phyloP scores from a whole-genome alignment of 2,797 vertebrate species.

The Tauraco hartlaubi region DNA sequence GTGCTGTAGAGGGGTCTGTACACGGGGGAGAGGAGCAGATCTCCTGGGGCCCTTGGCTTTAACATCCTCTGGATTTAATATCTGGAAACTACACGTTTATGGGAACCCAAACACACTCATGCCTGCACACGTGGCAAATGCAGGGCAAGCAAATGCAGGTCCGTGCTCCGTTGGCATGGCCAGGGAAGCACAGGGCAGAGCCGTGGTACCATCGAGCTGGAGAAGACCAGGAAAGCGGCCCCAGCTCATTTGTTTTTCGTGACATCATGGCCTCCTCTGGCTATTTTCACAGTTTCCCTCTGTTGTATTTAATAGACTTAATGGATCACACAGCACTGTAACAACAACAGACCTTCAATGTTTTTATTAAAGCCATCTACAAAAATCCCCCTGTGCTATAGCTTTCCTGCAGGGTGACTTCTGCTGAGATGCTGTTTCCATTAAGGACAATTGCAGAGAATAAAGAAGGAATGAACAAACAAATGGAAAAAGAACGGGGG shows the following conservation, averaged over 20 bases:
- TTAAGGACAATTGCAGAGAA: constrained; percentile 62
- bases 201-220: neutral
- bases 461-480: constrained; percentile 51
- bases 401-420: constrained; percentile 64
- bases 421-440: constrained; percentile 65
- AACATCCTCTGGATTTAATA: neutral
- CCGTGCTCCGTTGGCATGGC: neutral
- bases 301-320: constrained; percentile 73
- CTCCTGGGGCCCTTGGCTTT: neutral
- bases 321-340: constrained; percentile 74
- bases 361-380: constrained; percentile 77
- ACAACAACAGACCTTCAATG: constrained; percentile 71
- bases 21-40: neutral
- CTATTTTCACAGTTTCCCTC: constrained; percentile 64
- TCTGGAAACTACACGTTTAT: neutral
- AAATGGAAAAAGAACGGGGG: constrained; percentile 18
- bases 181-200: neutral
- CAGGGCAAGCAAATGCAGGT: neutral
- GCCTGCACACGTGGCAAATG: neutral
- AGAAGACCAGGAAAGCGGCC: constrained; percentile 2
- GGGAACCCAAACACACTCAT: neutral
- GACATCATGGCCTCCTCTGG: constrained; percentile 69
- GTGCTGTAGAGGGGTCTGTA: neutral
- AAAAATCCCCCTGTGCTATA: constrained; percentile 63
- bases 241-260: constrained; percentile 27